Evolutionary conservation across 1,140 invertebrate species (phyloP), one percentile per base, ranked within the genome.

Genomic region (Dolichoris vasculosae): DNA sequence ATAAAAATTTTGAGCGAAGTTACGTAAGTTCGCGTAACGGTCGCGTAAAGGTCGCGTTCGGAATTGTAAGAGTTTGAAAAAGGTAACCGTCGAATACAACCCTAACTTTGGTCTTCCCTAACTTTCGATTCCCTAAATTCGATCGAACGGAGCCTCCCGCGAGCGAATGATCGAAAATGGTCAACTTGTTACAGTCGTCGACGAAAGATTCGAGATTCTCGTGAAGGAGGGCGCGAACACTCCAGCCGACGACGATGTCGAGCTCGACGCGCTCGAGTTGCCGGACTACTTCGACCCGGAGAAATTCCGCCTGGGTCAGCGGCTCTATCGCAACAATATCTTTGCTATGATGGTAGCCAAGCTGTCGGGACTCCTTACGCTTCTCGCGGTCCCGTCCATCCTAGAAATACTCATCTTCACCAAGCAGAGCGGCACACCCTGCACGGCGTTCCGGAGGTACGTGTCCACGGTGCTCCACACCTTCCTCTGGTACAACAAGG

Each of bases 381-480:
- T 97, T 11, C 91, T 97, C n/a, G 92, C 96, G 0, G 91, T 96
- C 46, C 96, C 96, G 0, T 95, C 95, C 0, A 96, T 97, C 84
- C 90, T 97, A 0, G 92, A 94, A 3, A 94, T 97, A 40, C 92
- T 97, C 0, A 93, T 95, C 38, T 95, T 95, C 38, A 96, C 96
- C 0, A 94, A 95, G 35, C 95, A 96, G 87, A 97, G 96, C 48
- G 94, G 94, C 35, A 95, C 94, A 6, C 90, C 94, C 0, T 94
- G 94, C 35, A 94, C 94, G 0, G 96, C 97, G 0, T 97, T 97
- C 90, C 95, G 94, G 67, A 94, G 97, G 87, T 98, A 98, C 89
- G 89, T 96, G 2, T 94, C 91, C 1, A 93, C 93, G 0, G 89
- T 96, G 64, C 91, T 95, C 6, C 96, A 97, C 88, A 95, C 96